Base-by-base conservation (phyloP, 2,888 invertebrate genomes). In the Sinelater perroti region DNA sequence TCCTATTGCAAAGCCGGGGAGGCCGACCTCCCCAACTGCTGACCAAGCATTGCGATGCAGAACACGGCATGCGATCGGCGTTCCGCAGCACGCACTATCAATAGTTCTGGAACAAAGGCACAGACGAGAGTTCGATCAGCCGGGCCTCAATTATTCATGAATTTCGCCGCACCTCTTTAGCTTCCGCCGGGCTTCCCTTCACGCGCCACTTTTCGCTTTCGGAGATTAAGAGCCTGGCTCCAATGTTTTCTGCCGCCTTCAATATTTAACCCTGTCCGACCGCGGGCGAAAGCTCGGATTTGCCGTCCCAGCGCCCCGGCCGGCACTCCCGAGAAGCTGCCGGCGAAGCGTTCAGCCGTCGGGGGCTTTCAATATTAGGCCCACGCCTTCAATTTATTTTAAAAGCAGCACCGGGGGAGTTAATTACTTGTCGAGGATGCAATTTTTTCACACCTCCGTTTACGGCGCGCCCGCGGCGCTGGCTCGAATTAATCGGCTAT, bases 61-160 rank as follows among this genome's bases (percentile, higher is more conserved):
- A 54, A 58, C 53, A 53, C 45, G 60, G 56, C 51, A 60, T 38
- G 56, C 50, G 44, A 51, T 60, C 56, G 55, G 60, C 56, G 56
- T 60, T 60, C 56, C 55, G 42, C 52, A 49, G 40, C 56, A 56
- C 51, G 45, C 56, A 56, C 50, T 50, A 40, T 49, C 58, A 53
- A 44, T 56, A 50, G 51, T 31, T 21, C 30, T 13, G 30, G 50
- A 58, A 58, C 47, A 58, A 44, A 44, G 53, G 40, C 38, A 36
- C 54, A 53, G 38, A 31, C 33, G 50, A 26, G 28, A 50, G 26
- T 50, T 38, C 26, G 50, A 53, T 53, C 35, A 52, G 24, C 18
- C 28, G 26, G 20, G 17, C 14, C 45, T 53, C 30, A 53, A 53
- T 53, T 45, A 53, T 53, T 44, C 53, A 53, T 44, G 53, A 17